Evolutionary conservation across 2,797 vertebrate genomes (phyloP).

Genomic region (Bryconaethiops microstoma): DNA sequence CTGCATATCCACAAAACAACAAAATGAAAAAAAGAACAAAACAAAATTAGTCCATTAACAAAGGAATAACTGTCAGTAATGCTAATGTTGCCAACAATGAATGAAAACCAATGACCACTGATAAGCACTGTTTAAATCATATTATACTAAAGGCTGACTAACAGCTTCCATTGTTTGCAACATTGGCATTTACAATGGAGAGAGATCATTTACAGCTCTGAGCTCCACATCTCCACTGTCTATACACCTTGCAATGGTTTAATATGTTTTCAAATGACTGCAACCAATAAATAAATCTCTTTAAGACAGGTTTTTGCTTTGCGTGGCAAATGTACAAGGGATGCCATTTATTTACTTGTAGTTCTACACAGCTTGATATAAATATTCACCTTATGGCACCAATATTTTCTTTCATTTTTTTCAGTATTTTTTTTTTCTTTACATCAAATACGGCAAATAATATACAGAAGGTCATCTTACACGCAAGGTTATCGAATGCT

Average conservation of each 20-base stretch:
- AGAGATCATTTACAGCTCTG: neutral
- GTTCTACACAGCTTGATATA: conserved; percentile 43
- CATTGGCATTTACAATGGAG: conserved; percentile 16
- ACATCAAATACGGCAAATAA: conserved; percentile 32
- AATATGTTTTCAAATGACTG: neutral
- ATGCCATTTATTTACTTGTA: conserved; percentile 7
- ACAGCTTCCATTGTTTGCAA: no score
- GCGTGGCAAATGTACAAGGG: conserved; percentile 36
- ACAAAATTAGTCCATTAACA: neutral
- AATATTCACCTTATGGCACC: conserved; percentile 42
- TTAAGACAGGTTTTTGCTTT: conserved; percentile 32
- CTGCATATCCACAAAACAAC: conserved; percentile 11
- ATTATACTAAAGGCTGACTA: no score
- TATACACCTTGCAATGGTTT: conserved; percentile 13
- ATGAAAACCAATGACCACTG: no score
- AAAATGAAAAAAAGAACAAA: neutral
- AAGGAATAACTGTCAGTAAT: no score
- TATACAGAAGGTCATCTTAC: conserved; percentile 37
- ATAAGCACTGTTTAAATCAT: no score
- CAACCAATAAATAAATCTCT: conserved; percentile 44
- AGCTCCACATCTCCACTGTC: neutral
- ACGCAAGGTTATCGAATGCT: conserved; percentile 5
- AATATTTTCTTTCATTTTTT: neutral
- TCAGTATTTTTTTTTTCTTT: conserved; percentile 11
- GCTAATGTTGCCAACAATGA: no score